Evolutionary conservation across 2,888 invertebrate species (phyloP).

Genomic region (Abrostola tripartita): DNA sequence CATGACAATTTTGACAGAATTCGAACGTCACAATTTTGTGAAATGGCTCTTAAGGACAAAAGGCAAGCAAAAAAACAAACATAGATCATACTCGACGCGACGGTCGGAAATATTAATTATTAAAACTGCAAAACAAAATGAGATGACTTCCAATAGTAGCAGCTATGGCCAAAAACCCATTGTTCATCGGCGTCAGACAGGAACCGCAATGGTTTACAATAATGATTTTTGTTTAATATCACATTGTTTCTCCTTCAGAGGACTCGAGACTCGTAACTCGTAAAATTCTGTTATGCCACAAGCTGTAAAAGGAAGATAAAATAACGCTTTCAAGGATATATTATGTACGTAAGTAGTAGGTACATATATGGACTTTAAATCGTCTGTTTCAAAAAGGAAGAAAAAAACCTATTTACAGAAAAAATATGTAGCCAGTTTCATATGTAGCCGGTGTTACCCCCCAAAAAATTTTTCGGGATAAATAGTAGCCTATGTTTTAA

Average conservation of each 20-base stretch:
- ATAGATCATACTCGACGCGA: too few relatives aligned
- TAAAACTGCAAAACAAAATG: conserved; percentile 3
- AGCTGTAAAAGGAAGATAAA: conserved; percentile 28
- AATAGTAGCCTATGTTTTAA: too few relatives aligned
- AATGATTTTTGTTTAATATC: conserved; percentile 81
- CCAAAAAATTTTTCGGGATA: too few relatives aligned
- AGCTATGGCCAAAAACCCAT: conserved; percentile 56
- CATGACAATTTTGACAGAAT: too few relatives aligned
- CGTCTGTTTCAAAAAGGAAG: neutral
- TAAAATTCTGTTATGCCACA: conserved; percentile 61
- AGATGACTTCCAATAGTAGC: conserved; percentile 42
- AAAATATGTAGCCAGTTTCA: too few relatives aligned
- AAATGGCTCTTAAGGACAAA: too few relatives aligned
- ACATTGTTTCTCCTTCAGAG: conserved; percentile 78
- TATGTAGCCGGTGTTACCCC: too few relatives aligned
- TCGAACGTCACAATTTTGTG: too few relatives aligned
- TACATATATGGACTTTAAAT: neutral
- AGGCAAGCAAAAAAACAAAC: neutral
- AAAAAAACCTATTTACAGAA: too few relatives aligned
- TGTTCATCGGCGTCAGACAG: conserved; percentile 58
- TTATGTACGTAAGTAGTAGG: too few relatives aligned
- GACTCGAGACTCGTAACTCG: conserved; percentile 66
- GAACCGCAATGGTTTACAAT: conserved; percentile 65
- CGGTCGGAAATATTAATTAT: neutral
- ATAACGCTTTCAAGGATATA: neutral